Evolutionary conservation across 2,113 vertebrate genomes (phyloP), one percentile per base, ranked within the genome.

Genomic region (Burhinus bistriatus): DNA sequence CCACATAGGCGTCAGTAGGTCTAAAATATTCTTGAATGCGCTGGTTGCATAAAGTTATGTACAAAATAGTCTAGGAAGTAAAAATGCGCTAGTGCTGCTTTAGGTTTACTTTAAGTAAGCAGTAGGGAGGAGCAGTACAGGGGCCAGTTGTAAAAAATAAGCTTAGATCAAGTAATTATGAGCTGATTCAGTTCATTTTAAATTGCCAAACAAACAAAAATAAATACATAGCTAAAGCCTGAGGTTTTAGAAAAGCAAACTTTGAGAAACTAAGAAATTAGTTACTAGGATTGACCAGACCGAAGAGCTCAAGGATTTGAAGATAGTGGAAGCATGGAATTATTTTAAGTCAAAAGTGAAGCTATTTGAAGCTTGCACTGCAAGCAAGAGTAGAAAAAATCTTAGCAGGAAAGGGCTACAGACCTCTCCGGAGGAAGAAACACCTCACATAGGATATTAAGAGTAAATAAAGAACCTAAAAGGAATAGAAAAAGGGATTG

Each of bases 341-440:
- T 91, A 83, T 73, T 93, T 64, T 75, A 87, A 95, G 72, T 82
- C 65, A 89, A 68, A 95, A 75, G 69, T 84, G 32, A 87, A 94
- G 84, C 23, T 75, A 30, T 91, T 64, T 89, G 64, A 84, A 93
- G 76, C 27, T 87, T 83, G n/a, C 45, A 84, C 71, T 89, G 26
- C 47, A 79, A 75, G 62, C 22, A 65, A 89, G 59, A 80, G 12
- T 4, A 12, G 17, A 77, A 68, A 58, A 30, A 8, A 5, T 38
- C 38, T 71, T 68, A 51, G 4, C 36, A 94, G 38, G 49, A 95
- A 93, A 95, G 42, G 71, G 32, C 57, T 79, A 52, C 20, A 89
- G 47, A 82, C 57, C 55, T 89, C 65, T 78, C 69, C 75, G 61
- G 65, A 82, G 69, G 65, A 94, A 94, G 65, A 89, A 91, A 62